phyloP scores from a whole-genome alignment of 2,113 vertebrate genomes.

The Heterochromis multidens region DNA sequence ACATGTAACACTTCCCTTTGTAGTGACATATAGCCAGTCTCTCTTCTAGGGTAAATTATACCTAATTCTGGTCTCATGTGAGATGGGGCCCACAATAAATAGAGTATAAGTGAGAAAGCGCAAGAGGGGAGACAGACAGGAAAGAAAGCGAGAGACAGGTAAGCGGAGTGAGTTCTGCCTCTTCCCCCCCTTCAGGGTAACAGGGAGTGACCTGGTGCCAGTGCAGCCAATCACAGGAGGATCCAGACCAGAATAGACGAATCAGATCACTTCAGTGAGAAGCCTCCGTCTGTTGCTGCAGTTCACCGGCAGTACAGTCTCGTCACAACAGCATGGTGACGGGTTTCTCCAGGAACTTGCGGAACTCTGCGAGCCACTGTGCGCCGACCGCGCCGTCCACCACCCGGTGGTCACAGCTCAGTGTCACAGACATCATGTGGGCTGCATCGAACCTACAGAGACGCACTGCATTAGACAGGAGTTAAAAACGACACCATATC shows the following conservation, averaged over 20 bases:
- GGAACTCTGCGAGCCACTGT: constrained; percentile 95
- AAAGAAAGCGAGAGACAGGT: constrained; percentile 9
- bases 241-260: constrained; percentile 4
- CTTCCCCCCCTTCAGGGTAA: constrained; percentile 19
- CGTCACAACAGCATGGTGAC: constrained; percentile 89
- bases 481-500: accelerated
- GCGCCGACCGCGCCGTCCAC: constrained; percentile 94
- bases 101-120: constrained; percentile 7
- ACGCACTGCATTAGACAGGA: neutral
- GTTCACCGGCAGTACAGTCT: constrained; percentile 25
- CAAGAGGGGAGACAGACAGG: neutral
- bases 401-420: constrained; percentile 94
- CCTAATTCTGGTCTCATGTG: constrained; percentile 38
- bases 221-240: constrained; percentile 44
- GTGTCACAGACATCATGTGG: constrained; percentile 93
- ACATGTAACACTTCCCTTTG: constrained; percentile 58
- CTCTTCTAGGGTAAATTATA: constrained; percentile 19
- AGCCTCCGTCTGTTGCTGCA: constrained; percentile 1
- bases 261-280: constrained; percentile 18
- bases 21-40: neutral
- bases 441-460: constrained; percentile 87
- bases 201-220: constrained; percentile 59
- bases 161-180: constrained; percentile 57
- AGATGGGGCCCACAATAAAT: constrained; percentile 64
- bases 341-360: constrained; percentile 90